Evolutionary conservation across 1,140 invertebrate genomes (phyloP).

Genomic region (Rhynchophorus ferrugineus): DNA sequence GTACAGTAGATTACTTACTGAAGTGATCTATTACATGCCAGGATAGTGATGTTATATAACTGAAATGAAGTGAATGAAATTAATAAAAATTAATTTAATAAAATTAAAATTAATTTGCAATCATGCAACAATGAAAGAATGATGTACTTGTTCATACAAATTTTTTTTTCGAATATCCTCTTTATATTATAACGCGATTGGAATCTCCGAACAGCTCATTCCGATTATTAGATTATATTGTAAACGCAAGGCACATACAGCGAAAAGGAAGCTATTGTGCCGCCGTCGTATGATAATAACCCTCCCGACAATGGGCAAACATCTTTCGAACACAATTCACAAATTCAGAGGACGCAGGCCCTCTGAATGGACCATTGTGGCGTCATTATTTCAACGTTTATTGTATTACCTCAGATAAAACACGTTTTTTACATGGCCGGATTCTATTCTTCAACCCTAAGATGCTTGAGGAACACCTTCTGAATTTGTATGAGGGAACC

Average conservation of each 20-base stretch:
- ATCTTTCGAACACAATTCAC: neutral
- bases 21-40: no score
- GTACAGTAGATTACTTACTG: no score
- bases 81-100: no score
- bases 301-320: neutral
- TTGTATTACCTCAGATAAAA: neutral
- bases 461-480: neutral
- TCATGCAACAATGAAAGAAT: no score
- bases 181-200: no score
- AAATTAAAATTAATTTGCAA: no score
- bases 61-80: no score
- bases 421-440: neutral
- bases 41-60: no score
- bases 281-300: neutral
- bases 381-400: neutral
- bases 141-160: no score
- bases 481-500: neutral
- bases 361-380: neutral
- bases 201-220: neutral
- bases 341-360: neutral
- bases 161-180: no score
- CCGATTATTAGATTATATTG: neutral
- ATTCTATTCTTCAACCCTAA: neutral
- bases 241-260: neutral
- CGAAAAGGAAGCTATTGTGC: neutral